A percentile compares a stretch with the other conserved stretches of the same genome.
These are phyloP conservation scores for Steatornis caripensis DNA, from an alignment of 2,113 vertebrate species.

Conservation along the genomic window DNA sequence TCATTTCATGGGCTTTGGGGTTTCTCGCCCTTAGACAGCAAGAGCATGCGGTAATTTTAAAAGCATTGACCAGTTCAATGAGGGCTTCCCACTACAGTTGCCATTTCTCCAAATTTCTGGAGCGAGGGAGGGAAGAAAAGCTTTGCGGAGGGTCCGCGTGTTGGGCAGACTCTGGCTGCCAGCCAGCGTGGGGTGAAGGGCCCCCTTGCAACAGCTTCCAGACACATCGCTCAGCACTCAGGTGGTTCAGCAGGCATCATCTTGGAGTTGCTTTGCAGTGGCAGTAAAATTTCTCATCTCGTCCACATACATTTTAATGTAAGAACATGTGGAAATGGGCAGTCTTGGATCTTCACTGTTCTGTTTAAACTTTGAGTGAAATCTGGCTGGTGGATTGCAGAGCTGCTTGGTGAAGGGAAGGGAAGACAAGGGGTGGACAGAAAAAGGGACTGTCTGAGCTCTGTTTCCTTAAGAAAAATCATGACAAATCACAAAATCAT, in stretches of 20 bases:
- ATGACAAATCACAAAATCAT: no score
- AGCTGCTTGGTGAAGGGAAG: not conserved
- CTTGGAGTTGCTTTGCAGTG: not conserved
- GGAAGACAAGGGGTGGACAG: not conserved
- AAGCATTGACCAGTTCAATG: not conserved
- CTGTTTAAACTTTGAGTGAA: not conserved
- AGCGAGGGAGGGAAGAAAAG: not conserved
- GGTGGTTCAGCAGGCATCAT: not conserved
- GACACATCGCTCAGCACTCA: not conserved
- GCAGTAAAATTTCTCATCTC: not conserved
- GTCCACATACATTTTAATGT: not conserved
- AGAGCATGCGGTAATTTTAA: not conserved
- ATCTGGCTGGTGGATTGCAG: not conserved
- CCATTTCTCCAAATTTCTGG: not conserved
- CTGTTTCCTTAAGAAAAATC: not conserved
- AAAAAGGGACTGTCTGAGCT: not conserved
- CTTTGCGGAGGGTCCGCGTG: not conserved
- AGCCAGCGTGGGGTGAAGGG: rapidly evolving
- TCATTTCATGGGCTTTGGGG: not conserved
- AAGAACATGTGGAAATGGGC: not conserved
- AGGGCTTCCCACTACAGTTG: rapidly evolving
- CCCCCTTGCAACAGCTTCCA: not conserved
- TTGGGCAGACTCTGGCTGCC: not conserved
- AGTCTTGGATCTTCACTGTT: not conserved
- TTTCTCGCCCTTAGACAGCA: not conserved